Evolutionary conservation across 2,888 invertebrate genomes (phyloP).

Genomic region (Creontiades dilutus): DNA sequence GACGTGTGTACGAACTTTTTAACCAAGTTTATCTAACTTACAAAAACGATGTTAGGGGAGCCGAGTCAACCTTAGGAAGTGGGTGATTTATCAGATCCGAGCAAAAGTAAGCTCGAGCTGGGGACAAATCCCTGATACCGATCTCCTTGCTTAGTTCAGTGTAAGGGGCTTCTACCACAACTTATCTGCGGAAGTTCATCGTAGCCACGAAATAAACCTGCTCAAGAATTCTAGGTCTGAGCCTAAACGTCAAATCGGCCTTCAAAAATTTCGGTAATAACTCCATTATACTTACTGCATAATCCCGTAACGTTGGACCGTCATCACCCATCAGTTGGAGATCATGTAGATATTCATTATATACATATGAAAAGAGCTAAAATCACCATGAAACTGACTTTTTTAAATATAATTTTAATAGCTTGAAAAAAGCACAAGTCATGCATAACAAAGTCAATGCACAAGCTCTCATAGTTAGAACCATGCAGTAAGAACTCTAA

Average conservation of each 20-base stretch:
- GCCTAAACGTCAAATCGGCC: background rate
- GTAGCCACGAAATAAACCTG: background rate
- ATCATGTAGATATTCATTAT: no score
- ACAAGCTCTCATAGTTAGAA: no score
- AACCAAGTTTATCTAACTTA: slow-evolving; percentile 5
- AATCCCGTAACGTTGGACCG: no score
- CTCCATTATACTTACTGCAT: no score
- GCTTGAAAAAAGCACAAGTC: no score
- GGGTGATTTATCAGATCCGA: slow-evolving; percentile 16
- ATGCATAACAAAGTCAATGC: no score
- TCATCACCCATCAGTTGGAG: no score
- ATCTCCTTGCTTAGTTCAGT: background rate
- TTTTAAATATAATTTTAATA: no score
- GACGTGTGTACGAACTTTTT: slow-evolving; percentile 15
- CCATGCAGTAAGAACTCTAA: no score
- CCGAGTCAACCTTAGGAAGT: background rate
- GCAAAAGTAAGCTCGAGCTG: background rate
- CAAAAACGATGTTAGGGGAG: background rate
- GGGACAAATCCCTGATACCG: slow-evolving; percentile 19
- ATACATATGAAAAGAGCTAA: no score
- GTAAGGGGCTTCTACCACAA: slow-evolving; percentile 18
- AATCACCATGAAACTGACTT: no score
- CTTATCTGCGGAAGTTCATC: slow-evolving; percentile 19
- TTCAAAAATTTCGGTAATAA: no score
- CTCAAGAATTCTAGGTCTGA: background rate